A percentile compares a stretch with the other conserved stretches of the same genome.
These are phyloP conservation scores for Corythaeola cristata DNA, from an alignment of 2,113 vertebrate species.

Conservation along the genomic window DNA sequence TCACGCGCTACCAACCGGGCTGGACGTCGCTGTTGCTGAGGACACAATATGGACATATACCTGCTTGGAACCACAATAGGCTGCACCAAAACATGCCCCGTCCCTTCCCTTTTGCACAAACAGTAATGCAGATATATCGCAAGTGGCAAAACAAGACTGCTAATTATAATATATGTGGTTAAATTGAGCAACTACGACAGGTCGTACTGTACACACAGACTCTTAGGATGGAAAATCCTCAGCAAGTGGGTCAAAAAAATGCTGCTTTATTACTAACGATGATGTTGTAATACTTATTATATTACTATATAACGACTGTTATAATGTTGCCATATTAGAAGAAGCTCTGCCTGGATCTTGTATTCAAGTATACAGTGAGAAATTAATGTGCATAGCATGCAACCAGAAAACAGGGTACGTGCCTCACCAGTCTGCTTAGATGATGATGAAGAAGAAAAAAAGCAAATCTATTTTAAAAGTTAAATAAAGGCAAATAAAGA, in stretches of 20 bases:
- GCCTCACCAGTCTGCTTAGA: neutral
- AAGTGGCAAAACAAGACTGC: neutral
- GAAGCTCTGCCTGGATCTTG: neutral
- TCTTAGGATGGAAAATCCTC: neutral
- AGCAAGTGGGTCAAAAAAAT: neutral
- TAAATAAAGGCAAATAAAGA: neutral
- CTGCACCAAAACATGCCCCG: neutral
- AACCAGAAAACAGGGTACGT: neutral
- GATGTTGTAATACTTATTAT: neutral
- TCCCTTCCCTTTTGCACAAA: neutral
- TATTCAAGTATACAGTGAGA: neutral
- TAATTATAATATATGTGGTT: neutral
- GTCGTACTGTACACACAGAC: neutral
- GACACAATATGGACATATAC: fast-evolving
- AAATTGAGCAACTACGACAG: neutral
- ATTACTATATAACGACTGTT: neutral
- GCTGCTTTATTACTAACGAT: neutral
- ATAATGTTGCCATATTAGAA: neutral
- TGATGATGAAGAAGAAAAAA: neutral
- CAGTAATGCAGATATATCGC: neutral
- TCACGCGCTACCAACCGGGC: fast-evolving
- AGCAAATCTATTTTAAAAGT: neutral
- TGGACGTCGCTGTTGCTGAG: fast-evolving
- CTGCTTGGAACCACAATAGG: fast-evolving
- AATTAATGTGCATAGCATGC: neutral